These are phyloP conservation scores for Crypturellus undulatus DNA, from an alignment of 2,113 vertebrate genomes.

Conservation along the genomic window DNA sequence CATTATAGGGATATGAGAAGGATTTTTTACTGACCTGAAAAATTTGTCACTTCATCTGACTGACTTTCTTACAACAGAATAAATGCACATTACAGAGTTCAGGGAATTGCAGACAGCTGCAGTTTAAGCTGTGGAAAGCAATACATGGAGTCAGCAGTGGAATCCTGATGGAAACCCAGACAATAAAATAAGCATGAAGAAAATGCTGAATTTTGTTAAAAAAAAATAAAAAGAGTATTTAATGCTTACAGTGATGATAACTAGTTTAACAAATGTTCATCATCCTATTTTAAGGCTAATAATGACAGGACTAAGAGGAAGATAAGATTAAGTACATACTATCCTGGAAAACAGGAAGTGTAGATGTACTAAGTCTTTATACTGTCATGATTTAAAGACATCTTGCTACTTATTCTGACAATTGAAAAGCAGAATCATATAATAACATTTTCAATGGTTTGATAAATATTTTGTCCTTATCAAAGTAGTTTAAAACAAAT, in stretches of 20 bases:
- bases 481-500: neutral
- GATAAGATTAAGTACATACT: neutral
- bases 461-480: neutral
- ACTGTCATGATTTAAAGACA: neutral
- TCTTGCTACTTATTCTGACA: neutral
- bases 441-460: neutral
- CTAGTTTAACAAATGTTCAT: neutral
- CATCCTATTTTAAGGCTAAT: neutral
- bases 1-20: neutral
- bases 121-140: neutral
- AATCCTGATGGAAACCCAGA: neutral
- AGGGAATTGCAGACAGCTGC: neutral
- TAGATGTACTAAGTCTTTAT: neutral
- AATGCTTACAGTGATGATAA: neutral
- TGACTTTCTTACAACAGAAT: neutral
- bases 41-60: neutral
- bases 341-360: neutral
- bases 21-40: neutral
- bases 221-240: neutral
- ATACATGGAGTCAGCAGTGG: neutral
- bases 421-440: neutral
- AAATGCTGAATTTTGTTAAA: neutral
- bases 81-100: neutral
- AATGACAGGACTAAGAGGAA: neutral
- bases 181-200: neutral